Evolutionary conservation across 2,888 invertebrate species (phyloP).

Genomic region (Ashinkailepas kermadecensis): DNA sequence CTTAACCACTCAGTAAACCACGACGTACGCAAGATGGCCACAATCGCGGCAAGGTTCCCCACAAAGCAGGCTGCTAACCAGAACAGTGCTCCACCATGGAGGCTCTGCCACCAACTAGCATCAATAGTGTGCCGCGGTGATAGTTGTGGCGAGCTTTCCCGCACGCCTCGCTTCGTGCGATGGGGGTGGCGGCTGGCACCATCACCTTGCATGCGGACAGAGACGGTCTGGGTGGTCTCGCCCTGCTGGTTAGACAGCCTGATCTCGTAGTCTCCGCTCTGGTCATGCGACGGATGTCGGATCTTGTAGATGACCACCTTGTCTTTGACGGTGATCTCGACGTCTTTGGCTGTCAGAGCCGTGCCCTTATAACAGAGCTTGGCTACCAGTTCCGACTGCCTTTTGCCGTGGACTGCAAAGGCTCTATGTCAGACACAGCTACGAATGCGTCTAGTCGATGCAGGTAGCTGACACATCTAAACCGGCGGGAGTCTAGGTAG

Average conservation of each 20-base stretch:
- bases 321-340: conserved; percentile 82
- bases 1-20: no score
- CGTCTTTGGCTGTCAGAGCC: conserved; percentile 74
- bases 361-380: conserved; percentile 88
- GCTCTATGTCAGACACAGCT: conserved; percentile 22
- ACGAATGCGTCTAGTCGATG: no score
- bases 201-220: conserved; percentile 70
- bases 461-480: no score
- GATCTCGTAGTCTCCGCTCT: conserved; percentile 86
- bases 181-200: no score
- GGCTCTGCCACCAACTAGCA: no score
- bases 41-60: not conserved
- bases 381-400: conserved; percentile 79
- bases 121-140: no score
- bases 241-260: conserved; percentile 90
- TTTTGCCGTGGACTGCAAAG: conserved; percentile 70
- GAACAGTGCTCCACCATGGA: no score
- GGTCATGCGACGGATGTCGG: conserved; percentile 78
- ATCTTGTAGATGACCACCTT: conserved; percentile 84
- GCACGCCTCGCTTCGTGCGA: no score
- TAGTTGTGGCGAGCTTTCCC: no score
- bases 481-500: no score
- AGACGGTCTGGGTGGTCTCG: conserved; percentile 74
- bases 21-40: not conserved
- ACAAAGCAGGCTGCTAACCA: not conserved